phyloP scores from a whole-genome alignment of 2,113 vertebrate genomes.

The Scomber scombrus region DNA sequence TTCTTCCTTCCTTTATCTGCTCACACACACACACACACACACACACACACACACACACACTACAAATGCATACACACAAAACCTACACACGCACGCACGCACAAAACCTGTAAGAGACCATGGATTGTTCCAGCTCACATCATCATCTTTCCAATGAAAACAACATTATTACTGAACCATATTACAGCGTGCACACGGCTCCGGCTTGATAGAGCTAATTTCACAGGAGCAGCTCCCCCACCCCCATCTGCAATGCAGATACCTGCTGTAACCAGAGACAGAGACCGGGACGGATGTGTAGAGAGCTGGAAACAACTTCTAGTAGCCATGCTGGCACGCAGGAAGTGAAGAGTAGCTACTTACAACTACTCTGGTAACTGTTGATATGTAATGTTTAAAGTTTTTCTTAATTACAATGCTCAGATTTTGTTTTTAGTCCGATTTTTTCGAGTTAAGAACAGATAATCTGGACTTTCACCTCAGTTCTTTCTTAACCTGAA shows the following conservation, averaged over 20 bases:
- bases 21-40: conserved; percentile 12
- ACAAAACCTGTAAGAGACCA: conserved; percentile 12
- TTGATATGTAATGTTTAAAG: background rate
- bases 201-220: conserved; percentile 32
- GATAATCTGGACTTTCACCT: no score
- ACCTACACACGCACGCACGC: background rate
- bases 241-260: conserved; percentile 78
- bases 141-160: conserved; percentile 23
- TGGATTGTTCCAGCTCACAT: background rate
- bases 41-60: conserved; percentile 14
- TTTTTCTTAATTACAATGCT: background rate
- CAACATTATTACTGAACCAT: conserved; percentile 6
- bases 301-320: conserved; percentile 39
- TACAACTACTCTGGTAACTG: background rate
- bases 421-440: background rate
- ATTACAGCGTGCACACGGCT: background rate
- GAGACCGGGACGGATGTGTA: conserved; percentile 25
- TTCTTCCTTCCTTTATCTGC: background rate
- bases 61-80: background rate
- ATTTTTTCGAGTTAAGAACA: no score
- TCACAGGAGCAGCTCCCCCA: conserved; percentile 38
- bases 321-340: conserved; percentile 32
- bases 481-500: no score
- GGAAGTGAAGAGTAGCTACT: conserved; percentile 21
- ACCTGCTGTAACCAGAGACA: conserved; percentile 74